Percentiles rank a stretch among this genome's conserved stretches.
phyloP scores from a whole-genome alignment of 2,113 vertebrate genomes.

The Thymallus thymallus region DNA sequence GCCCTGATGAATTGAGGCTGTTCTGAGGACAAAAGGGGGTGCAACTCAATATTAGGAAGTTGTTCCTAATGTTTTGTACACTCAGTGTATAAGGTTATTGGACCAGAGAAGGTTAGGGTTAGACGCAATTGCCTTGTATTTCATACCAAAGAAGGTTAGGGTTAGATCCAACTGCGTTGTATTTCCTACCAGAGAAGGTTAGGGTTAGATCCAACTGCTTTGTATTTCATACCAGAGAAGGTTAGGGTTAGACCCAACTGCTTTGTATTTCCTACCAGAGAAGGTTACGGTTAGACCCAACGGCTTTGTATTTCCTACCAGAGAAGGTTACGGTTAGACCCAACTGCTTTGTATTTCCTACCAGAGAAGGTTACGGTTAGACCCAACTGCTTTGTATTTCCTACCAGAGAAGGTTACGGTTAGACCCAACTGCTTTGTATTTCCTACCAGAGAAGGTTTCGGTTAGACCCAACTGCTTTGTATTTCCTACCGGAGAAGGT shows the following conservation, averaged over 20 bases:
- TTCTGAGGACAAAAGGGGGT: too few relatives aligned
- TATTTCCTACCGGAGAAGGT: constrained; percentile 10
- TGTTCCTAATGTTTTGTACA: too few relatives aligned
- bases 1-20: too few relatives aligned
- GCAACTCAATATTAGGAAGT: too few relatives aligned
- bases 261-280: constrained; percentile 8
- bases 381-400: not conserved
- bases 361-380: constrained; percentile 10
- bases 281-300: constrained; percentile 1
- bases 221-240: constrained; percentile 5
- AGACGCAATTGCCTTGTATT: constrained; percentile 5
- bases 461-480: not conserved
- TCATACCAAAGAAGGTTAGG: constrained; percentile 6
- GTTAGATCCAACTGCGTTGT: not conserved
- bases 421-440: constrained; percentile 1
- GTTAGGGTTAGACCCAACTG: constrained; percentile 4
- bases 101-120: not conserved
- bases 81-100: too few relatives aligned
- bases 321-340: constrained; percentile 9
- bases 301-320: constrained; percentile 2
- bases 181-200: constrained; percentile 10
- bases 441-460: constrained; percentile 8
- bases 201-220: not conserved
- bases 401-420: constrained; percentile 4
- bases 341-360: not conserved